Conservation (phyloP, 1,140 invertebrate species). For the Drosophila kikkawai region DNA sequence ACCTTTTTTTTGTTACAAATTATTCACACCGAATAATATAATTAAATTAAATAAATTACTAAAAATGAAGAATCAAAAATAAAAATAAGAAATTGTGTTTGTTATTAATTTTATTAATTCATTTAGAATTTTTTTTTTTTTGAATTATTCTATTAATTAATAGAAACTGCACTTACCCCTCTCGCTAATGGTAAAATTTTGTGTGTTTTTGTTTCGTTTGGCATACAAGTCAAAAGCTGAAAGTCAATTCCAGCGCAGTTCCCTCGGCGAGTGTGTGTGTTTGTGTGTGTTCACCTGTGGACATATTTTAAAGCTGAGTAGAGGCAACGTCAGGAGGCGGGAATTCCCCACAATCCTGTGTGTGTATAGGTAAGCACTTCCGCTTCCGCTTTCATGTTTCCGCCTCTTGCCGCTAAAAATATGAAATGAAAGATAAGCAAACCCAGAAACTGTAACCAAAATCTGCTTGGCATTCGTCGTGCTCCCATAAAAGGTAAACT, state of each 20-base stretch:
- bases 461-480: slow-evolving; percentile 21
- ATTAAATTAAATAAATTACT: too few relatives aligned
- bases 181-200: slow-evolving; percentile 41
- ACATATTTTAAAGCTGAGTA: slow-evolving; percentile 75
- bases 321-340: slow-evolving; percentile 15
- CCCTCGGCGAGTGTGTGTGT: slow-evolving; percentile 25
- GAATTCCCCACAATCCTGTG: slow-evolving; percentile 7
- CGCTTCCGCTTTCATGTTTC: slow-evolving; percentile 76
- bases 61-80: too few relatives aligned
- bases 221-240: slow-evolving; percentile 72
- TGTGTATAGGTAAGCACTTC: slow-evolving; percentile 70
- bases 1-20: too few relatives aligned
- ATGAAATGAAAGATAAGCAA: slow-evolving; percentile 55
- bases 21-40: too few relatives aligned
- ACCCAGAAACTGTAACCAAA: slow-evolving; percentile 44
- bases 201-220: slow-evolving; percentile 67
- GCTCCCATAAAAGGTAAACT: slow-evolving; percentile 31
- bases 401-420: slow-evolving; percentile 34
- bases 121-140: too few relatives aligned
- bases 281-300: slow-evolving; percentile 64
- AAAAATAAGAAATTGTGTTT: too few relatives aligned
- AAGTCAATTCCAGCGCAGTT: slow-evolving; percentile 69
- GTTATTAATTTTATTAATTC: too few relatives aligned
- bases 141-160: not conserved
- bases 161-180: slow-evolving; percentile 7